Evolutionary conservation across 2,888 invertebrate species (phyloP).

Genomic region (Platycnemis pennipes): DNA sequence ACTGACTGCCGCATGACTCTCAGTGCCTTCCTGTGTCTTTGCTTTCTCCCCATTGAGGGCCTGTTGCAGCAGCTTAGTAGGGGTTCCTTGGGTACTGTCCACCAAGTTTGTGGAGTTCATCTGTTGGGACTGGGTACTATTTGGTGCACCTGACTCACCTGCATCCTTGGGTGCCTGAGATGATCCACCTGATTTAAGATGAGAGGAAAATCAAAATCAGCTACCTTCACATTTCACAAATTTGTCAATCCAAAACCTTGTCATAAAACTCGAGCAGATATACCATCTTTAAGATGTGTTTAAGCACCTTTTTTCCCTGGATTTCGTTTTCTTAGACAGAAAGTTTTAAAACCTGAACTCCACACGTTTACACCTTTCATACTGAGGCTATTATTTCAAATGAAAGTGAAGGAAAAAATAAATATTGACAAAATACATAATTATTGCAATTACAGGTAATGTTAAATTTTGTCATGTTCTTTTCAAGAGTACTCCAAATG

Average conservation of each 20-base stretch:
- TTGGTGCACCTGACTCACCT: background rate
- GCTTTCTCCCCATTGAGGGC: background rate
- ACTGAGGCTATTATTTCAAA: too few relatives aligned
- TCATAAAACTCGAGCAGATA: too few relatives aligned
- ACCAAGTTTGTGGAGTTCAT: background rate
- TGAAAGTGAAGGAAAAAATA: too few relatives aligned
- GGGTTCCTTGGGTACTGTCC: background rate
- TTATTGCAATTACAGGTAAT: too few relatives aligned
- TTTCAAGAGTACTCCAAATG: too few relatives aligned
- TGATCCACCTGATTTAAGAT: background rate
- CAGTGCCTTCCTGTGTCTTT: background rate
- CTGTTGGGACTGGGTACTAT: background rate
- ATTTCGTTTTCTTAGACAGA: too few relatives aligned
- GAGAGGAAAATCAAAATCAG: background rate
- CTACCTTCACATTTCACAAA: background rate
- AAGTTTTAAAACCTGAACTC: too few relatives aligned
- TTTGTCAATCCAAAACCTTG: background rate
- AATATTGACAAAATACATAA: too few relatives aligned
- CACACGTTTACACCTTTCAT: too few relatives aligned
- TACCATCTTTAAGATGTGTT: too few relatives aligned
- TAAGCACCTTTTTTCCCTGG: too few relatives aligned
- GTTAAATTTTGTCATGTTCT: too few relatives aligned
- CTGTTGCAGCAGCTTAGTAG: slow-evolving; percentile 17
- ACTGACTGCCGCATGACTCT: background rate
- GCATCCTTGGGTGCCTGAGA: background rate